phyloP scores from a whole-genome alignment of 2,113 vertebrate genomes.

The Brienomyrus brachyistius region DNA sequence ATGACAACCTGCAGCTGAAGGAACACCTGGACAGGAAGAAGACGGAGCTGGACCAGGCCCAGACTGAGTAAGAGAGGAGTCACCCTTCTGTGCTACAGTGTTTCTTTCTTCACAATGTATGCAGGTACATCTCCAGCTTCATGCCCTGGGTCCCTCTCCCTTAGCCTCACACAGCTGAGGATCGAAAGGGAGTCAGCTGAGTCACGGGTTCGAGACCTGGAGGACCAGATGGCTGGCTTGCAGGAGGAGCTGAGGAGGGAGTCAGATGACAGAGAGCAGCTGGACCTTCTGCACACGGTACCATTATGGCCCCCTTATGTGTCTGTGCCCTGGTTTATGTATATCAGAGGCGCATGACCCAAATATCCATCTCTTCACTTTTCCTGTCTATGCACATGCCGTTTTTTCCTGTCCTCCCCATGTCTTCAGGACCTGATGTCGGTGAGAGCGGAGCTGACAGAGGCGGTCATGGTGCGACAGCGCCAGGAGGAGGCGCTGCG shows the following conservation, averaged over 20 bases:
- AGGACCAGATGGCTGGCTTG: slow-evolving; percentile 69
- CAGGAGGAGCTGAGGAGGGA: slow-evolving; percentile 68
- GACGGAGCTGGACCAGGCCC: slow-evolving; percentile 67
- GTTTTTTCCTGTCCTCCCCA: slow-evolving; percentile 24
- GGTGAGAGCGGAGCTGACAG: slow-evolving; percentile 59
- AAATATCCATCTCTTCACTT: not conserved
- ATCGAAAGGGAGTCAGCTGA: slow-evolving; percentile 59
- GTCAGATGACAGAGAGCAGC: slow-evolving; percentile 35
- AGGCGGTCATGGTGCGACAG: slow-evolving; percentile 58
- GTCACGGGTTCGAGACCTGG: slow-evolving; percentile 50
- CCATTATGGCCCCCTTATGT: not conserved
- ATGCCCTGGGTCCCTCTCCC: not conserved
- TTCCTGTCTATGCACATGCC: not conserved
- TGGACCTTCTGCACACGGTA: slow-evolving; percentile 43
- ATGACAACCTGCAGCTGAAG: slow-evolving; percentile 67
- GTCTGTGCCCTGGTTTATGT: not conserved
- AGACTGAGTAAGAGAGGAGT: slow-evolving; percentile 66
- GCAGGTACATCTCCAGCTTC: not conserved
- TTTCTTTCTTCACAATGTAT: not conserved
- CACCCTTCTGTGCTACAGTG: not conserved
- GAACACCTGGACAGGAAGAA: slow-evolving; percentile 65
- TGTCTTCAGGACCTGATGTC: slow-evolving; percentile 62
- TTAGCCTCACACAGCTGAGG: slow-evolving; percentile 59
- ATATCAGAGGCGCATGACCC: not conserved
- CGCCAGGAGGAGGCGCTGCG: slow-evolving; percentile 72